Evolutionary conservation across 2,113 vertebrate species (phyloP).

Genomic region (Rhinoptilus africanus): DNA sequence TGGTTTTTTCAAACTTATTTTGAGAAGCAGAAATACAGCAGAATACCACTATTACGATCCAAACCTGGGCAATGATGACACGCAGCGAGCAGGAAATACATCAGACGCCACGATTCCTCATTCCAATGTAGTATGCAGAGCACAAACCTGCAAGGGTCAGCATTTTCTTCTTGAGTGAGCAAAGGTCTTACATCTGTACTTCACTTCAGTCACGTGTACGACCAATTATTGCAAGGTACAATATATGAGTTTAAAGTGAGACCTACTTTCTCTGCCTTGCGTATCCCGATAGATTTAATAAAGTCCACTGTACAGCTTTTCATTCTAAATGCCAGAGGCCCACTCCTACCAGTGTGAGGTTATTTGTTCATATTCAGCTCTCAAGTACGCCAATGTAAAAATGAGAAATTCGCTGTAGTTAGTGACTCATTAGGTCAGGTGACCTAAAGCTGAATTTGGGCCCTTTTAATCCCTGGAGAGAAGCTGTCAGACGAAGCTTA

Average conservation of each 20-base stretch:
- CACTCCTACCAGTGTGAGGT: neutral
- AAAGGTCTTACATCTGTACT: neutral
- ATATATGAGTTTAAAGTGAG: neutral
- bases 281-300: neutral
- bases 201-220: neutral
- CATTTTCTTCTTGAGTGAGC: neutral
- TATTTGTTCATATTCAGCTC: conserved; percentile 4
- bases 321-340: neutral
- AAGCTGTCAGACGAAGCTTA: neutral
- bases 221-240: neutral
- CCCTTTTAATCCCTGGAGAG: neutral
- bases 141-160: neutral
- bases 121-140: neutral
- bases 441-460: neutral
- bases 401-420: neutral
- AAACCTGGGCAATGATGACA: neutral
- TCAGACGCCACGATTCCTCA: neutral
- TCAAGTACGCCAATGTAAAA: neutral
- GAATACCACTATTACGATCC: neutral
- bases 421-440: neutral
- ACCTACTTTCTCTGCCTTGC: neutral
- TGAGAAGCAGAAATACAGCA: neutral
- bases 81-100: neutral
- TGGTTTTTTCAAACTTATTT: neutral
- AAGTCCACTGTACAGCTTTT: neutral